phyloP scores from a whole-genome alignment of 2,113 vertebrate species.

The Heterocephalus glaber region DNA sequence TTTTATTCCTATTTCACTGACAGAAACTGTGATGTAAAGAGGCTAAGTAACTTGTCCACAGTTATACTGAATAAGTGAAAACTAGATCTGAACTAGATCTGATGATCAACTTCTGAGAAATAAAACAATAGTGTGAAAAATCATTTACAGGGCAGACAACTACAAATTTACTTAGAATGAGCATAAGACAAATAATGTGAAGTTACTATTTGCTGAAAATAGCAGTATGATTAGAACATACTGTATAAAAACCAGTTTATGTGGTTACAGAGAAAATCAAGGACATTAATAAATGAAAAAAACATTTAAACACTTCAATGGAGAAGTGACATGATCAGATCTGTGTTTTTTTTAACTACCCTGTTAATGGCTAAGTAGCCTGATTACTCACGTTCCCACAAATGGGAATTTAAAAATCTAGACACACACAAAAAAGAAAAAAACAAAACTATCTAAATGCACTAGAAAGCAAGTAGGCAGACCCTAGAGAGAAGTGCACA shows the following conservation, averaged over 20 bases:
- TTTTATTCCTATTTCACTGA: not conserved
- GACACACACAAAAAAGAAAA: not conserved
- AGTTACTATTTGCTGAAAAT: constrained; percentile 23
- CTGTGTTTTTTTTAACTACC: not conserved
- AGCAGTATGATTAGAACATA: not conserved
- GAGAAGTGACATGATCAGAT: not conserved
- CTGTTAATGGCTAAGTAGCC: not conserved
- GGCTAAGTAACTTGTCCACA: not conserved
- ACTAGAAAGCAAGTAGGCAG: not conserved
- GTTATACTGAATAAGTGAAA: not conserved
- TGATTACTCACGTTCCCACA: not conserved
- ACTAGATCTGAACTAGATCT: not conserved
- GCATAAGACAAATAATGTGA: not conserved
- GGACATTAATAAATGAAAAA: constrained; percentile 23
- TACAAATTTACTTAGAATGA: constrained; percentile 11
- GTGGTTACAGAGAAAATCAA: not conserved
- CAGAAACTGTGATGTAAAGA: not conserved
- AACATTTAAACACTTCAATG: not conserved
- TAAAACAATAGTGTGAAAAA: not conserved
- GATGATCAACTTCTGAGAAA: not conserved
- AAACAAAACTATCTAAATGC: not conserved
- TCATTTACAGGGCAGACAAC: not conserved
- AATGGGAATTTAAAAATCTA: not conserved
- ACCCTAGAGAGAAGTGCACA: not conserved
- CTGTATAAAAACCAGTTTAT: not conserved